A percentile compares a stretch with the other conserved stretches of the same genome.
Conservation (phyloP, 2,888 invertebrate genomes). For the Deilephila elpenor region DNA sequence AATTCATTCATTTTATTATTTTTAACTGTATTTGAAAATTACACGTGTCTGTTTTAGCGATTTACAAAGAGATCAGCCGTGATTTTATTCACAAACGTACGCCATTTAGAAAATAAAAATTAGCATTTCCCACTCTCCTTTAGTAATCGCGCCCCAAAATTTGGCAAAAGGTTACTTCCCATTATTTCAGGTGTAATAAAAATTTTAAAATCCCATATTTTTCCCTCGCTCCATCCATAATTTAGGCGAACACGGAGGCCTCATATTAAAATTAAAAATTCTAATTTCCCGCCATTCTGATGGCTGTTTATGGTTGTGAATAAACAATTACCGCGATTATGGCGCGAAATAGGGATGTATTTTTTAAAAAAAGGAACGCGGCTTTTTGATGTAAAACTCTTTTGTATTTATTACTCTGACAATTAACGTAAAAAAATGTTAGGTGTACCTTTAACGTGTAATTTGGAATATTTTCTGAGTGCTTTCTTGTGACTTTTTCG, state of each 20-base stretch:
- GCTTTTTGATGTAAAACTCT: background rate
- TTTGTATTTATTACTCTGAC: background rate
- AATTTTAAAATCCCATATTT: conserved; percentile 28
- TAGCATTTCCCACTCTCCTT: background rate
- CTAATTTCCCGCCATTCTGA: conserved; percentile 45
- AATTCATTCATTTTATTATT: too few species aligned
- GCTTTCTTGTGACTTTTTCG: too few species aligned
- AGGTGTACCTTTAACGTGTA: too few species aligned
- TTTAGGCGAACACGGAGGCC: conserved; percentile 31
- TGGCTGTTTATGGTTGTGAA: conserved; percentile 50
- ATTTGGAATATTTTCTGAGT: too few species aligned
- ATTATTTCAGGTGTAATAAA: conserved; percentile 31
- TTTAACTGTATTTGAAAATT: too few species aligned
- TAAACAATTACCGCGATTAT: conserved; percentile 40
- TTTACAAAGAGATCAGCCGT: background rate
- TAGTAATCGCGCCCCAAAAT: background rate
- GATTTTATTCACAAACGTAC: background rate
- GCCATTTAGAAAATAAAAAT: background rate
- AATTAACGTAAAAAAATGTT: too few species aligned
- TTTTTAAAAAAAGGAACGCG: background rate
- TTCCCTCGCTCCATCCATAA: conserved; percentile 33
- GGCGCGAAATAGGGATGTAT: conserved; percentile 37
- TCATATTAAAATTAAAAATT: conserved; percentile 49
- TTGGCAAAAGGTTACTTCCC: conserved; percentile 21
- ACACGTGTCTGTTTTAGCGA: too few species aligned